These are phyloP conservation scores for Sycon ciliatum DNA, from an alignment of 37 sponge, comb jelly and placozoan species.

Conservation along the genomic window DNA sequence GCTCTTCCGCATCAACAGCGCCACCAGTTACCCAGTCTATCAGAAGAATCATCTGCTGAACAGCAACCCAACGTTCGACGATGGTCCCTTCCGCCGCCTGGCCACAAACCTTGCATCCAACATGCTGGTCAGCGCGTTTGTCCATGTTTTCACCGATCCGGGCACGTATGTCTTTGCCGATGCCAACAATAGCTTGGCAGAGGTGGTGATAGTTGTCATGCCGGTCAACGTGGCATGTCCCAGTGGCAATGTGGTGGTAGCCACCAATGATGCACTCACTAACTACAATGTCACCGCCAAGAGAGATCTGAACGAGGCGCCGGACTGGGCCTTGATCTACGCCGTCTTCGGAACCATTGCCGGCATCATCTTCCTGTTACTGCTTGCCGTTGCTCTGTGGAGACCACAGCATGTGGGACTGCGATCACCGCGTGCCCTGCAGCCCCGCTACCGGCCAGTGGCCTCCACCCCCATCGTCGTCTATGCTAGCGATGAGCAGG, in stretches of 20 bases:
- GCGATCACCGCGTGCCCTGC: neutral
- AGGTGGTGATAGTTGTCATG: neutral
- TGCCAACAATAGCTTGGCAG: neutral
- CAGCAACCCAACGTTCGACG: neutral
- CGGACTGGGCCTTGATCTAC: slow-evolving; percentile 1
- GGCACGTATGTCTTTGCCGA: slow-evolving; percentile 11
- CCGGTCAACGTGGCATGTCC: neutral
- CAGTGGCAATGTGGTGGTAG: neutral
- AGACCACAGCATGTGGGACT: neutral
- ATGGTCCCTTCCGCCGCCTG: neutral
- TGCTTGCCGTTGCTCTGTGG: slow-evolving; percentile 1
- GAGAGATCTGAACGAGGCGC: neutral
- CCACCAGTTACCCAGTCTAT: neutral
- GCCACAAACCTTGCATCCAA: neutral
- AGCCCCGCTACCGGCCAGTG: neutral
- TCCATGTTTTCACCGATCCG: neutral
- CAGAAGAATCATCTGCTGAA: slow-evolving; percentile 2
- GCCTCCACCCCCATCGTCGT: neutral
- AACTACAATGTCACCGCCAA: neutral
- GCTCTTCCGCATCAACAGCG: neutral
- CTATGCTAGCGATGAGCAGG: neutral
- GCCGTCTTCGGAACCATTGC: neutral
- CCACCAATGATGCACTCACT: neutral
- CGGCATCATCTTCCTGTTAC: neutral
- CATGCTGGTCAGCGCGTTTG: neutral